Percentiles rank a stretch among this genome's conserved stretches.
Evolutionary conservation across 2,797 vertebrate genomes (phyloP).

Genomic region (Chelidonichthys spinosus): DNA sequence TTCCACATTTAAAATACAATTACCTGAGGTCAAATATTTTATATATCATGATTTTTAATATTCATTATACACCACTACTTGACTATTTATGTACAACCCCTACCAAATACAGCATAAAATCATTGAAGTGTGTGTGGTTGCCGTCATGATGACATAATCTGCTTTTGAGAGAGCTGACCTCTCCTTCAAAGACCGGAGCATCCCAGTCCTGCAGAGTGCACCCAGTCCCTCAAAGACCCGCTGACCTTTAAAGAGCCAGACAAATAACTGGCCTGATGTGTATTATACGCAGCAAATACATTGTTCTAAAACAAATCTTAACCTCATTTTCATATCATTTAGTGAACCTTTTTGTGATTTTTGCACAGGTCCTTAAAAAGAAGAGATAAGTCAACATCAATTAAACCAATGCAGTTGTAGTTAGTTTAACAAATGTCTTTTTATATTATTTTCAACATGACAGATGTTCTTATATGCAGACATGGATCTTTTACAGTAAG

Average conservation of each 20-base stretch:
- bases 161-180: slow-evolving; percentile 55
- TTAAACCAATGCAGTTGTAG: neutral
- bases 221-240: slow-evolving; percentile 54
- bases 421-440: neutral
- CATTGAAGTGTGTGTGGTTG: slow-evolving; percentile 5
- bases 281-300: neutral
- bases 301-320: neutral
- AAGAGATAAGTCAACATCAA: neutral
- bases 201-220: slow-evolving; percentile 24
- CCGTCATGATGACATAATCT: slow-evolving; percentile 18
- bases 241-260: slow-evolving; percentile 65
- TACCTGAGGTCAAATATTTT: neutral
- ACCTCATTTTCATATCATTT: rapidly evolving
- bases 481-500: neutral
- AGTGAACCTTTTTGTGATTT: neutral
- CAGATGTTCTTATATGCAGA: neutral
- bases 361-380: neutral
- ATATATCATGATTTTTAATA: neutral
- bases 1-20: neutral
- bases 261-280: slow-evolving; percentile 22
- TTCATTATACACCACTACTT: neutral
- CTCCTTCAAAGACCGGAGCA: slow-evolving; percentile 51
- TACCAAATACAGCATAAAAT: neutral
- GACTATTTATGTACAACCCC: neutral
- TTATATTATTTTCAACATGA: neutral